These are phyloP conservation scores for Lamprotornis superbus DNA, from an alignment of 2,113 vertebrate genomes.

Conservation along the genomic window DNA sequence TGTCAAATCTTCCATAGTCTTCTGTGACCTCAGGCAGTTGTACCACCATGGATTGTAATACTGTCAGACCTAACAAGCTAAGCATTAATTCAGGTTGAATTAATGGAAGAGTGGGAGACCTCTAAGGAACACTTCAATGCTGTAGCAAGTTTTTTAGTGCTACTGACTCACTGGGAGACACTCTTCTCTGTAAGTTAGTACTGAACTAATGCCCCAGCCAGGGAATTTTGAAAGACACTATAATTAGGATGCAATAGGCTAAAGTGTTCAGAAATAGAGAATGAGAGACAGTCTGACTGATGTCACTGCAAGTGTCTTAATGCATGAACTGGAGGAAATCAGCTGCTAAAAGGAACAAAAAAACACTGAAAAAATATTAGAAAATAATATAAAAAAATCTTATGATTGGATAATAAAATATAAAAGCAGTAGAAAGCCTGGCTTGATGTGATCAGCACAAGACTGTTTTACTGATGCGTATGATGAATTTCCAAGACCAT, in stretches of 20 bases:
- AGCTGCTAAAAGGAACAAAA: background rate
- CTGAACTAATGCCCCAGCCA: background rate
- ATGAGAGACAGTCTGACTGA: background rate
- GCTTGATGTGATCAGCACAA: background rate
- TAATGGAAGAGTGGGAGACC: background rate
- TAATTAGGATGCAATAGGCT: background rate
- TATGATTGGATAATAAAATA: background rate
- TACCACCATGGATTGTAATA: background rate
- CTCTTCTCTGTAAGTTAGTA: background rate
- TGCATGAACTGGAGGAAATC: background rate
- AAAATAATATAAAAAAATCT: background rate
- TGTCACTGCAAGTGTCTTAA: background rate
- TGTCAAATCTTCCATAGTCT: background rate
- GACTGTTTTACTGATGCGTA: background rate
- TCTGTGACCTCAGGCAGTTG: background rate
- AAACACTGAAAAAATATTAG: background rate
- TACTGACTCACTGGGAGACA: constrained; percentile 2
- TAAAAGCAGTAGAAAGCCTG: background rate
- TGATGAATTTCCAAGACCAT: background rate
- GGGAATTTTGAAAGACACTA: background rate
- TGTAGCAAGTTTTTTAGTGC: constrained; percentile 17
- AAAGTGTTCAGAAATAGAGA: background rate
- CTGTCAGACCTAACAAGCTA: constrained; percentile 21
- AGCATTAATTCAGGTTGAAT: constrained; percentile 1
- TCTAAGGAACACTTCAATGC: constrained; percentile 14